Evolutionary conservation across 2,113 vertebrate species (phyloP), one percentile per base, ranked within the genome.

Genomic region (Passer domesticus): DNA sequence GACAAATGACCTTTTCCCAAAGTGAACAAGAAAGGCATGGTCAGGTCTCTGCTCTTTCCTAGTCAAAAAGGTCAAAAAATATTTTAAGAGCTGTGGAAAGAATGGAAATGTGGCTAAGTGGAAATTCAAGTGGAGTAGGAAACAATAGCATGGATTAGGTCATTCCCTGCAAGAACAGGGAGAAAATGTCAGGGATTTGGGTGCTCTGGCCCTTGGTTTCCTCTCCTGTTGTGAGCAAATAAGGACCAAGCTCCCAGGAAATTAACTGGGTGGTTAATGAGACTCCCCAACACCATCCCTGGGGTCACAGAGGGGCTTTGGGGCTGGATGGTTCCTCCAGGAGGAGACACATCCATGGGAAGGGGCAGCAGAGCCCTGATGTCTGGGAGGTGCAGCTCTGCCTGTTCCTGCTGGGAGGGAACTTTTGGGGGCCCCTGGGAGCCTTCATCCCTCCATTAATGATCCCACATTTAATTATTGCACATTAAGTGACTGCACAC

Each of bases 101-200:
- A 95, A 90, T 90, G 79, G 92, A 94, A 88, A 83, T 35, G 76
- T 67, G 76, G 82, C 41, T 50, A 30, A 93, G 43, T 86, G 92
- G 94, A 85, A 93, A 96, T 80, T 66, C 63, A 58, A 95, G 63
- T 70, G 72, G 63, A 80, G 63, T 22, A 85, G 88, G 92, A 94
- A 95, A 97, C 94, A 96, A 90, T 92, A 86, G 85, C 5, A 8
- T 0, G 10, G 86, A 90, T 96, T 86, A 95, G 63, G 55, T 97
- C 88, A 96, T 88, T 83, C 86, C 55, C 85, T 77, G 67, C 17
- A 60, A 91, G 50, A 93, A 43, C 5, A 1, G 67, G 43, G 67
- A 83, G 82, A 83, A 80, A 92, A 93, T 77, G 85, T 33, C 75
- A 85, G 46, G 41, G 82, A 58, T 82, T 92, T 13, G 15, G 86